These are phyloP conservation scores for Mycteria americana DNA, from an alignment of 2,797 vertebrate genomes.

Conservation along the genomic window DNA sequence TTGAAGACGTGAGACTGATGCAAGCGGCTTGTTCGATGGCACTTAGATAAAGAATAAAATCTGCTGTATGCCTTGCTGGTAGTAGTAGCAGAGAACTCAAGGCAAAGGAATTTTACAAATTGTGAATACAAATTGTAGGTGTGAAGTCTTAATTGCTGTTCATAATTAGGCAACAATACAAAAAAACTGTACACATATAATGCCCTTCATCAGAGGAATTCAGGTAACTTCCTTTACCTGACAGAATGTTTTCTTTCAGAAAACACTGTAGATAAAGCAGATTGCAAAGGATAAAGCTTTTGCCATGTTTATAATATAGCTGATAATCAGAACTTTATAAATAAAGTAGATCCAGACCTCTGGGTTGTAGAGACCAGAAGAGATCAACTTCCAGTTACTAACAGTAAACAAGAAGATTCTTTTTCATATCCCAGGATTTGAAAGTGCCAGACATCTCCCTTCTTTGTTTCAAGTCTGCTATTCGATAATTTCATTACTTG, in stretches of 20 bases:
- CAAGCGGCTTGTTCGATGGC: background rate
- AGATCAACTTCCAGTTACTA: background rate
- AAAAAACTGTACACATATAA: background rate
- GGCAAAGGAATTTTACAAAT: background rate
- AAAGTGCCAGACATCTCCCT: background rate
- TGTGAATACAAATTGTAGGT: background rate
- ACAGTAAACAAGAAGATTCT: background rate
- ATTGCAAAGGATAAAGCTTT: background rate
- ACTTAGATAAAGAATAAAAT: background rate
- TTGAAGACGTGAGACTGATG: background rate
- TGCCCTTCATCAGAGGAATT: background rate
- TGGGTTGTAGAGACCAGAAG: background rate
- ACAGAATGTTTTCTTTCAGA: background rate
- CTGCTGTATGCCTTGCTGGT: background rate
- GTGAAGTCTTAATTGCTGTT: slow-evolving; percentile 3
- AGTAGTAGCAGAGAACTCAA: background rate
- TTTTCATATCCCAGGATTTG: background rate
- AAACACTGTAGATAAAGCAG: background rate
- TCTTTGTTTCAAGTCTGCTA: background rate
- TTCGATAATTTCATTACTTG: background rate
- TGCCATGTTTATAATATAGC: background rate
- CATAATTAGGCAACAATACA: background rate
- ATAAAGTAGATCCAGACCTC: background rate
- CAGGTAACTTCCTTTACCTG: background rate
- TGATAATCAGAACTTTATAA: background rate